Percentiles rank a stretch among this genome's conserved stretches.
phyloP scores from a whole-genome alignment of 1,140 invertebrate species.

The Druon quercuslanigerum region DNA sequence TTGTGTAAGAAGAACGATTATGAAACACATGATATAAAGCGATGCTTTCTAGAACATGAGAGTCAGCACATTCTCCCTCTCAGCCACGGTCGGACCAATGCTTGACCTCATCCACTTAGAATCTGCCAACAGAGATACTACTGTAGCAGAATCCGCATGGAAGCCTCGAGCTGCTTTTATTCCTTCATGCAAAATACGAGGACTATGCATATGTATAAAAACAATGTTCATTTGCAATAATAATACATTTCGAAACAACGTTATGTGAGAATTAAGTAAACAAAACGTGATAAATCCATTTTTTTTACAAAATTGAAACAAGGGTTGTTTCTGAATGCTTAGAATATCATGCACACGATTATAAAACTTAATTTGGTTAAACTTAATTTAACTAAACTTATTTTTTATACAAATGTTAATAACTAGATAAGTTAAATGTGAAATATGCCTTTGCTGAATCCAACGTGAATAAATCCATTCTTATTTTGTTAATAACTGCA shows the following conservation, averaged over 20 bases:
- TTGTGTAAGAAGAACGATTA: constrained; percentile 12
- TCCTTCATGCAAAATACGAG: constrained; percentile 26
- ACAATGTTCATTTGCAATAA: constrained; percentile 25
- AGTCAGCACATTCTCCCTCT: constrained; percentile 18
- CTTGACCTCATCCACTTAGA: constrained; percentile 25
- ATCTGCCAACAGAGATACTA: constrained; percentile 17
- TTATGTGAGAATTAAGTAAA: background rate
- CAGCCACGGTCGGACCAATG: constrained; percentile 3
- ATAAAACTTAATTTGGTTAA: too few relatives aligned
- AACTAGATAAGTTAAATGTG: too few relatives aligned
- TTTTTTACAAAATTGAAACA: too few relatives aligned
- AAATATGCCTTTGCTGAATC: too few relatives aligned
- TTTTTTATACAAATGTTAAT: too few relatives aligned
- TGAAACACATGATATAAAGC: constrained; percentile 14
- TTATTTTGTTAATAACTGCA: too few relatives aligned
- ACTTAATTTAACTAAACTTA: too few relatives aligned
- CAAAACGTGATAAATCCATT: too few relatives aligned
- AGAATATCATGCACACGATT: too few relatives aligned
- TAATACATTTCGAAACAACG: constrained; percentile 15
- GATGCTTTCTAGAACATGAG: constrained; percentile 22
- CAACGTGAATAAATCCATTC: too few relatives aligned
- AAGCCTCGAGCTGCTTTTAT: constrained; percentile 30
- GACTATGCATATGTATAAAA: constrained; percentile 20
- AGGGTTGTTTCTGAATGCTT: too few relatives aligned
- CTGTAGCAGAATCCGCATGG: constrained; percentile 21